Conservation (phyloP, 2,797 vertebrate species). For the Nasua narica region DNA sequence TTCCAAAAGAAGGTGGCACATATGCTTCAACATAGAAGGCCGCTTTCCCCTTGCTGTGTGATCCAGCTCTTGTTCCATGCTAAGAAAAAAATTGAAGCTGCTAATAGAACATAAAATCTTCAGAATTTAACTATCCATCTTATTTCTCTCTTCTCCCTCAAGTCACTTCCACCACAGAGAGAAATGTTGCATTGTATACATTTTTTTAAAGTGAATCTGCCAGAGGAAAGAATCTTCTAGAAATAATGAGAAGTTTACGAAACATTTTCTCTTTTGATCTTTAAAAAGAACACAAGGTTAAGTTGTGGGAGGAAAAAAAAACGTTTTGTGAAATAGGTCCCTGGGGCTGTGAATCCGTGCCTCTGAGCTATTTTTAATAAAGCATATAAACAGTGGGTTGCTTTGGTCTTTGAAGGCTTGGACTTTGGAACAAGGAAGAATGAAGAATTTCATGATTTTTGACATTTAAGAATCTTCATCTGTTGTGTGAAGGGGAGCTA, state of each 20-base stretch:
- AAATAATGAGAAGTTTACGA: conserved; percentile 48
- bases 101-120: neutral
- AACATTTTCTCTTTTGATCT: conserved; percentile 52
- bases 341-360: conserved; percentile 17
- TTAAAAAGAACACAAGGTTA: conserved; percentile 47
- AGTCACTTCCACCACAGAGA: neutral
- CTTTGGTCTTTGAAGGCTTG: conserved; percentile 51
- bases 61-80: neutral
- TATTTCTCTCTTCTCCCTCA: neutral
- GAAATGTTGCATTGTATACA: neutral
- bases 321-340: neutral
- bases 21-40: neutral
- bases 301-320: neutral
- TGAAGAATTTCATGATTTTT: conserved; percentile 62
- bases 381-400: conserved; percentile 25
- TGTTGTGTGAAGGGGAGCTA: conserved; percentile 1
- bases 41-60: neutral
- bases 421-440: conserved; percentile 60
- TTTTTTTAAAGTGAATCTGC: neutral
- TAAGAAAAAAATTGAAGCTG: neutral
- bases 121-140: neutral
- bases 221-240: neutral
- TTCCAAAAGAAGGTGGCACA: neutral
- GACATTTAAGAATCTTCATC: conserved; percentile 66
- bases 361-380: conserved; percentile 58